A percentile compares a stretch with the other conserved stretches of the same genome.
These are phyloP conservation scores for Euglossa dilemma DNA, from an alignment of 1,140 invertebrate species.

Conservation along the genomic window DNA sequence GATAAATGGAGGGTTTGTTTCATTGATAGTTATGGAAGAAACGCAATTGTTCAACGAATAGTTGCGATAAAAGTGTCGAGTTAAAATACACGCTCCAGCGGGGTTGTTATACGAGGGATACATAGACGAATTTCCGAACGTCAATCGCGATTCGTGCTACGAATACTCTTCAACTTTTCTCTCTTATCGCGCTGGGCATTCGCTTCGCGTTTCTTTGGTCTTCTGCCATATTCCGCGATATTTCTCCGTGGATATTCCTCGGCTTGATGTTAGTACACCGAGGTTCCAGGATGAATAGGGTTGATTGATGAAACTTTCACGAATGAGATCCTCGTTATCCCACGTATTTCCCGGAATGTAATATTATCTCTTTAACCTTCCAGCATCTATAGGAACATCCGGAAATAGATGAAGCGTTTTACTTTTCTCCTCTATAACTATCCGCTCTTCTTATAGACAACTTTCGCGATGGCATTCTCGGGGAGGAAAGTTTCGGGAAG, in stretches of 20 bases:
- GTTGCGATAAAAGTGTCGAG: too few relatives aligned
- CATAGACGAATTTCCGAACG: background rate
- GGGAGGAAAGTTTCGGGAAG: background rate
- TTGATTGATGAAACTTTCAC: background rate
- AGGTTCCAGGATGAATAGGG: background rate
- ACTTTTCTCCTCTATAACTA: background rate
- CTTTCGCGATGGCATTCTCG: too few relatives aligned
- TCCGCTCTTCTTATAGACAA: background rate
- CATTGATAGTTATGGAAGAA: background rate
- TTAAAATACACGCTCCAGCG: background rate
- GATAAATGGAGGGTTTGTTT: background rate
- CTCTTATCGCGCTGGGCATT: too few relatives aligned
- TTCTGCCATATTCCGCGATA: background rate
- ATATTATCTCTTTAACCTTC: background rate
- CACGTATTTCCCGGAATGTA: background rate
- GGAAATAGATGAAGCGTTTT: background rate
- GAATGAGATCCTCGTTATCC: background rate
- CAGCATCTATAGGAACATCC: background rate
- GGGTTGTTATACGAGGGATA: background rate
- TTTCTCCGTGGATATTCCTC: background rate
- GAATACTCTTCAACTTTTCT: too few relatives aligned
- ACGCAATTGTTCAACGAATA: background rate
- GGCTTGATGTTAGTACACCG: background rate
- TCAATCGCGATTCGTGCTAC: too few relatives aligned
- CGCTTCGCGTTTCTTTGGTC: too few relatives aligned